Base-by-base conservation (phyloP, 2,113 vertebrate species). In the Hiodon tergisus region DNA sequence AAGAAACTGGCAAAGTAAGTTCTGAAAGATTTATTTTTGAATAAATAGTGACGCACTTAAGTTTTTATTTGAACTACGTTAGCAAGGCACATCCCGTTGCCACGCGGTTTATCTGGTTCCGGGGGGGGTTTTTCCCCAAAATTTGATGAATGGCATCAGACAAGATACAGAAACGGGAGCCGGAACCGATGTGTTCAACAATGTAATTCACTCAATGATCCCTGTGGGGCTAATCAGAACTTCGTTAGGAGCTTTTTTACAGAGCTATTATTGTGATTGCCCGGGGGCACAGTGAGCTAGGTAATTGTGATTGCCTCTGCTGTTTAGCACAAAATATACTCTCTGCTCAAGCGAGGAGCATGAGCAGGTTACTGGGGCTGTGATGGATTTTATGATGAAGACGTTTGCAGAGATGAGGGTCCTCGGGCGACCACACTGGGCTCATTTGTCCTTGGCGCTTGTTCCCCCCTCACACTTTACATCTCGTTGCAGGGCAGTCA, bases 1-100 rank as follows among this genome's bases (percentile, higher is more conserved):
- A 99, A 98, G 89, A 98, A 99, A 84, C 86, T 99, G 67, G 97
- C 97, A 70, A 98, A 99, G 97, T 99, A 80, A 95, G 94, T 92
- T 55, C 13, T 63, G 51, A 3, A 13, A 0, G 2, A 17, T 13
- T 62, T 61, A 11, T 54, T 16, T 52, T 3, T 57, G 17, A 52
- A 61, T 17, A 17, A 17, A n/a, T 3, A 13, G 31, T 13, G 54
- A 9, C 8, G 57, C 16, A 51, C 31, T 16, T 52, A n/a, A 11
- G 46, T 14, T 4, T 50, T 50, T 13, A 1, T 68, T 68, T 47
- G 50, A 11, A 50, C 50, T 67, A 14, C 46, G 2, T 14, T 10
- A 57, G 54, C 14, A 62, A 3, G 3, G 60, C 60, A 6, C 13
- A 61, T 13, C 60, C 31, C 47, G 4, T 31, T 16, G 61, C 62